Conservation (phyloP, 2,797 vertebrate species). For the Melanotaenia nigrans region DNA sequence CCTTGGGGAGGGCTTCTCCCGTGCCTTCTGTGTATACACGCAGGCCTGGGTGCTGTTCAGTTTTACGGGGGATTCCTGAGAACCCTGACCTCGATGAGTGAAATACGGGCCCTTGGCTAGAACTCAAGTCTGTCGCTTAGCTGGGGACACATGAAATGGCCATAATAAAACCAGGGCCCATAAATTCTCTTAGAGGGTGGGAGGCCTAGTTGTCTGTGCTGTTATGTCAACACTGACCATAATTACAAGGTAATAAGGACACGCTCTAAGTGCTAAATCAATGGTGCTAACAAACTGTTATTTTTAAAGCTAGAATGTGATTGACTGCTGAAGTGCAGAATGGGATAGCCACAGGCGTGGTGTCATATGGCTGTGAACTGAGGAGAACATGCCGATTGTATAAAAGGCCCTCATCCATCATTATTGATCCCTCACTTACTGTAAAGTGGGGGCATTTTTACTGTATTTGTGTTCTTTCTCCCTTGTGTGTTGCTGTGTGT, state of each 20-base stretch:
- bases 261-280: slow-evolving; percentile 88
- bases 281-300: slow-evolving; percentile 88
- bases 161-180: slow-evolving; percentile 84
- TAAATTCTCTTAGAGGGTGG: slow-evolving; percentile 83
- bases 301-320: slow-evolving; percentile 84
- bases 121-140: slow-evolving; percentile 81
- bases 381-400: slow-evolving; percentile 82
- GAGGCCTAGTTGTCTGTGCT: slow-evolving; percentile 79
- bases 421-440: slow-evolving; percentile 85
- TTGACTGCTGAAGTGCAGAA: slow-evolving; percentile 81
- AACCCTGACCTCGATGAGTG: slow-evolving; percentile 82
- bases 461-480: slow-evolving; percentile 69
- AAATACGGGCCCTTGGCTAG: slow-evolving; percentile 85
- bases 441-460: slow-evolving; percentile 83
- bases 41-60: slow-evolving; percentile 44
- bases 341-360: slow-evolving; percentile 77
- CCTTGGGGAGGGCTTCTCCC: slow-evolving; percentile 72
- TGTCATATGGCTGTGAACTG: slow-evolving; percentile 80
- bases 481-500: slow-evolving; percentile 42
- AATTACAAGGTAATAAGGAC: slow-evolving; percentile 88
- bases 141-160: slow-evolving; percentile 82
- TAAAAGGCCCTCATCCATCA: slow-evolving; percentile 80
- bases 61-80: slow-evolving; percentile 80
- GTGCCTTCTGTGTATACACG: slow-evolving; percentile 44
- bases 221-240: slow-evolving; percentile 87